Evolutionary conservation across 2,888 invertebrate genomes (phyloP), one percentile per base, ranked within the genome.

Genomic region (Acleris laterana): DNA sequence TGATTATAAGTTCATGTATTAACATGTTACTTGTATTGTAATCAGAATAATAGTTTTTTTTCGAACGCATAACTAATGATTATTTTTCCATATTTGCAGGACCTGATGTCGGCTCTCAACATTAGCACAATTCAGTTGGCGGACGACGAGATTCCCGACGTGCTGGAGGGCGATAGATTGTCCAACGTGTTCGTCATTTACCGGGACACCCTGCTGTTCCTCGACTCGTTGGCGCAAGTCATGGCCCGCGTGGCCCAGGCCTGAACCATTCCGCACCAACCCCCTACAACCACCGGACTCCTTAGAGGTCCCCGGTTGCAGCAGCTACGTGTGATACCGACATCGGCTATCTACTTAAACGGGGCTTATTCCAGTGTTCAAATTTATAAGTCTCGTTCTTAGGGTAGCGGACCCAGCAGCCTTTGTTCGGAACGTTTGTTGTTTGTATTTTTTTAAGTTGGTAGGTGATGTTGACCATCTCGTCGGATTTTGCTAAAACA

Each of bases 151-250:
- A 73, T 88, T 32, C 88, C 88, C 2, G 77, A 81, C 63, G 80
- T 87, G 71, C 77, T 74, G 11, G 74, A 73, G 22, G 72, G 74
- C 42, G 80, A 85, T 69, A 80, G 77, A 65, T 64, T 83, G 42
- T 73, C 74, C 13, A 73, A 78, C 56, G 84, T 82, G 6, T 73
- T 88, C 20, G 79, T 87, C 44, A 78, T 92, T 17, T 90, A 88
- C 79, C 78, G 89, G 63, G 92, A 91, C 68, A 88, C 90, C 42
- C 78, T 92, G 17, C 86, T 87, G 77, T 91, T 88, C 72, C 76
- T 92, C 75, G 85, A 90, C 69, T 90, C 88, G 73, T 74, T 92
- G 32, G 74, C 71, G 2, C 85, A 89, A 74, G 84, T 90, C 59
- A 91, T 91, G 80, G 77, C 84, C 68, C n/a, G 44, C 25, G 25